Percentiles rank a stretch among this genome's conserved stretches.
Conservation (phyloP, 2,888 invertebrate species). For the Coelinius sp. region DNA sequence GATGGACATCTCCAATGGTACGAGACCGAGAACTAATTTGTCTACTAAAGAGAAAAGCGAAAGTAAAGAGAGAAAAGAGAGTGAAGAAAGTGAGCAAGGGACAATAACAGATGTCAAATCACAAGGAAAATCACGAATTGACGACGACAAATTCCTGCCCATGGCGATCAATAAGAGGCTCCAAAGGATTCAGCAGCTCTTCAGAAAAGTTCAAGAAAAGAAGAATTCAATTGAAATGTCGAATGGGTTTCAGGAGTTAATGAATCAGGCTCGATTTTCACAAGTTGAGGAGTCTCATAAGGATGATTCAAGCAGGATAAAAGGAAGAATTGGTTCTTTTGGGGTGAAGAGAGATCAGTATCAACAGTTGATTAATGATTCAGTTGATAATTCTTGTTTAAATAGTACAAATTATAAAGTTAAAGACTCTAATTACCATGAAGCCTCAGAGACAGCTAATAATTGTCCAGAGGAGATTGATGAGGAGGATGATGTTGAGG, state of each 20-base stretch:
- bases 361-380: slow-evolving; percentile 36
- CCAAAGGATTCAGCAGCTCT: slow-evolving; percentile 61
- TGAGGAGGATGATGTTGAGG: slow-evolving; percentile 27
- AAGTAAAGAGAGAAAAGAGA: neutral
- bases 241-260: neutral
- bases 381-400: slow-evolving; percentile 48
- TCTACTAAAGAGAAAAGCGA: too few species aligned
- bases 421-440: slow-evolving; percentile 17
- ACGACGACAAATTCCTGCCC: slow-evolving; percentile 59
- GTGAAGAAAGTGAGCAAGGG: neutral
- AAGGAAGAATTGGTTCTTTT: slow-evolving; percentile 57
- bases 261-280: neutral
- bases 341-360: slow-evolving; percentile 18
- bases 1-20: slow-evolving; percentile 55
- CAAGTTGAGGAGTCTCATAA: slow-evolving; percentile 26
- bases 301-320: slow-evolving; percentile 44
- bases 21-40: slow-evolving; percentile 35
- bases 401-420: slow-evolving; percentile 59
- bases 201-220: slow-evolving; percentile 60
- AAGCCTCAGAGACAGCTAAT: slow-evolving; percentile 8
- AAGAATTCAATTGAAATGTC: slow-evolving; percentile 44
- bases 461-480: slow-evolving; percentile 26
- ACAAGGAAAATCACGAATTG: slow-evolving; percentile 37
- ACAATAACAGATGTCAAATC: neutral
- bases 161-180: slow-evolving; percentile 62